Base-by-base conservation (phyloP, 2,113 vertebrate species). In the Sula dactylatra region DNA sequence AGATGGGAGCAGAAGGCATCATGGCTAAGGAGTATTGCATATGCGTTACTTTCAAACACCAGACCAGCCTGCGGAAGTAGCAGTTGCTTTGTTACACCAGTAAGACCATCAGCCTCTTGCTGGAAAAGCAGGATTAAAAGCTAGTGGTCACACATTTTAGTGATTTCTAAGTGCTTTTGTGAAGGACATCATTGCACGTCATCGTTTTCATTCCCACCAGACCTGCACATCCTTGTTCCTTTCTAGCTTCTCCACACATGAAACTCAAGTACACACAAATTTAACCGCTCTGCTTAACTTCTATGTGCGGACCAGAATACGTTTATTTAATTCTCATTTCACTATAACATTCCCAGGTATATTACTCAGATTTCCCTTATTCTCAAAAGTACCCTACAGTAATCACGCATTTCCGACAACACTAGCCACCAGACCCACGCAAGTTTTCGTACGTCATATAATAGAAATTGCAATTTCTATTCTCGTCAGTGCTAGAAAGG, bases 1-100 rank as follows among this genome's bases (percentile, higher is more conserved):
- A 34, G 36, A 11, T 4, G 34, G 32, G 52, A 74, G 24, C 17
- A 93, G 72, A 54, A 65, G 36, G 40, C 45, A 34, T 25, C 4
- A 0, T 0, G 47, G 38, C 27, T 5, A 16, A 50, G 31, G 24
- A 52, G 9, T 12, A 6, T 0, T 44, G 31, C 4, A 16, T 5
- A 0, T 1, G 3, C 8, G 1, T 24, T 25, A 59, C 42, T 25
- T 42, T 5, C 54, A 22, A 55, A 38, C 40, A 38, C 7, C 65
- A 64, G 47, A 58, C 6, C 47, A 45, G 11, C 15, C 38, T 11
- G 11, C 7, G 27, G 59, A 45, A 55, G 42, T 65, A 67, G 26
- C n/a, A 36, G 40, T 8, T 71, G 29, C n/a, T 69, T 58, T 64
- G 61, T 47, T 80, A 42, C 11, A 36, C 34, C 55, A 29, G 14